Percentiles rank a stretch among this genome's conserved stretches.
Conservation (phyloP, 2,888 invertebrate species). For the Linnaemya tessellans region DNA sequence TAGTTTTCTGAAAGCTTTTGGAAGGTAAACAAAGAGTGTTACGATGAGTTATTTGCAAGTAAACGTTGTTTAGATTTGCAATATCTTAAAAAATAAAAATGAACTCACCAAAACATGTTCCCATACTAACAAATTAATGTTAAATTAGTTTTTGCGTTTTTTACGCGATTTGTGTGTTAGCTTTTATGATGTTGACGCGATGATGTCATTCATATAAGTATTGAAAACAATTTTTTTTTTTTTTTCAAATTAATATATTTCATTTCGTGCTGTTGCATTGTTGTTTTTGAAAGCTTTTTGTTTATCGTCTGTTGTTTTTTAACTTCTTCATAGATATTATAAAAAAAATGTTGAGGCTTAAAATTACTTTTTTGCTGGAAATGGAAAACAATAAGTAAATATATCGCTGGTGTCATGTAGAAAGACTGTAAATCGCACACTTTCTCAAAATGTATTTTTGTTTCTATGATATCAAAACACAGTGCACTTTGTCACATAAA, state of each 20-base stretch:
- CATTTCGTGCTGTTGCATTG: not conserved
- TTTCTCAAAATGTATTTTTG: too few species aligned
- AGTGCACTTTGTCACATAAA: too few species aligned
- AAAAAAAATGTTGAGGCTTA: not conserved
- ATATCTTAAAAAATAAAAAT: not conserved
- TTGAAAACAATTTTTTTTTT: conserved; percentile 13
- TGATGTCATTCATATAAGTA: conserved; percentile 55
- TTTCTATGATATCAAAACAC: too few species aligned
- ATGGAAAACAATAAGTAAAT: not conserved
- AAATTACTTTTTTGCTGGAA: not conserved
- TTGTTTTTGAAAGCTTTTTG: conserved; percentile 1
- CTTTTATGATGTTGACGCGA: not conserved
- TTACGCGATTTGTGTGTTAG: conserved; percentile 5
- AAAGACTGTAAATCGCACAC: too few species aligned
- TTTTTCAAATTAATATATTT: conserved; percentile 5
- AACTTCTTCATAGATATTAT: not conserved
- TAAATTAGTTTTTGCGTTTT: conserved; percentile 18
- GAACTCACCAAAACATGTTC: not conserved
- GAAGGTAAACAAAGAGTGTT: not conserved
- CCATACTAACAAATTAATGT: conserved; percentile 7
- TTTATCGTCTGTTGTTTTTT: conserved; percentile 5
- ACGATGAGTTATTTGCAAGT: not conserved
- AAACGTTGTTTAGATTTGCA: conserved; percentile 14
- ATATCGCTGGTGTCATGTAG: too few species aligned
- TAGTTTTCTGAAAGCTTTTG: not conserved